Evolutionary conservation across 2,797 vertebrate genomes (phyloP).

Genomic region (Pogoniulus pusillus): DNA sequence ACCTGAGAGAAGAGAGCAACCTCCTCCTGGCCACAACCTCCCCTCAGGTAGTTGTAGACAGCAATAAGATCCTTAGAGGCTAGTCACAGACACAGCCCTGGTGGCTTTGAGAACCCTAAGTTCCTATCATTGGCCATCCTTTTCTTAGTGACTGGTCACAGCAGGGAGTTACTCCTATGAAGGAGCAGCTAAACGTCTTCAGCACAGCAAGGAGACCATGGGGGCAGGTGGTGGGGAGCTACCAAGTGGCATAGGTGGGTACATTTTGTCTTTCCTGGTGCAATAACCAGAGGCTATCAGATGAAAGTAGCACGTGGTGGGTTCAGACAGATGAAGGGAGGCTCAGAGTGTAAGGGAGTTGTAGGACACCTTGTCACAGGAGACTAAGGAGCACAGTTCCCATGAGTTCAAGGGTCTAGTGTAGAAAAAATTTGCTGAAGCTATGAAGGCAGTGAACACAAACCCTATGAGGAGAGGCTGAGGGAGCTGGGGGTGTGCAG

Average conservation of each 20-base stretch:
- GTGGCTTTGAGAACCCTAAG: background rate
- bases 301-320: background rate
- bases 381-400: background rate
- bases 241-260: background rate
- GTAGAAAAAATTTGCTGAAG: background rate
- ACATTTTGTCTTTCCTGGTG: background rate
- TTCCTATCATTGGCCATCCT: background rate
- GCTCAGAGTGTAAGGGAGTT: background rate
- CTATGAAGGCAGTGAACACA: background rate
- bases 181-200: rapidly evolving
- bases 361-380: background rate
- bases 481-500: too few relatives aligned
- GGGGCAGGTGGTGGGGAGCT: background rate
- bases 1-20: too few relatives aligned
- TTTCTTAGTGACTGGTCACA: background rate
- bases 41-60: too few relatives aligned
- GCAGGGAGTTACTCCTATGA: background rate
- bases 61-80: background rate
- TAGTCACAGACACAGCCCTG: background rate
- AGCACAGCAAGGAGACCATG: background rate
- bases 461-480: too few relatives aligned
- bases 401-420: background rate
- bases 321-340: background rate
- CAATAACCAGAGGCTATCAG: background rate
- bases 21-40: too few relatives aligned